Evolutionary conservation across 1,140 invertebrate genomes (phyloP), one percentile per base, ranked within the genome.

Genomic region (Leptoteleia sp.): DNA sequence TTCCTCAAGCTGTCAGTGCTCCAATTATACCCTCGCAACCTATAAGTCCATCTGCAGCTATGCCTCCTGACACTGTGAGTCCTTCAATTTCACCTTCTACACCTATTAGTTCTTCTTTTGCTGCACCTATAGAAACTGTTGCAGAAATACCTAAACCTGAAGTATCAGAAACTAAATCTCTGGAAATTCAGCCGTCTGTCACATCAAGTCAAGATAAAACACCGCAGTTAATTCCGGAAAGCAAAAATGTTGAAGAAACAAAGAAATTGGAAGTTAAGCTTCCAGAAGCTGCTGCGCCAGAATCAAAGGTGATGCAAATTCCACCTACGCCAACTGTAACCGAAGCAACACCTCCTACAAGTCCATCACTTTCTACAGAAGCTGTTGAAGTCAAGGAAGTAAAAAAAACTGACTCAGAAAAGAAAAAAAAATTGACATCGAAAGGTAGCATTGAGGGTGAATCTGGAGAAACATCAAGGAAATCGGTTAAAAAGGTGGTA

Each of bases 321-420:
- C 84, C 87, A 13, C 72, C 62, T 4, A 86, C 85, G 6, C 86
- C 87, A 12, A 86, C 78, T 6, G 62, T 88, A 4, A 87, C 42
- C 13, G 84, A 83, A 68, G 45, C 86, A 12, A 85, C 85, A 13
- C 86, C 86, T 27, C 85, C 85, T 0, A 84, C 82, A 3, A 88
- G 82, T 81, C 83, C 83, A 4, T 76, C 82, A 15, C 42, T 84
- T 42, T 37, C 54, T 3, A 35, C 65, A n/a, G 67, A 50, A n/a
- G n/a, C n/a, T 4, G 25, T 12, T 13, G 29, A 70, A 8, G 27
- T 33, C n/a, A 2, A 16, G 11, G 43, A 72, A 27, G 47, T 59
- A 42, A 73, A 61, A 11, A 54, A 72, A 38, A 27, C 9, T 15
- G 48, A 55, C 0, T 9, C 38, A 1, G 55, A 68, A 2, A 55